Evolutionary conservation across 1,140 invertebrate species (phyloP).

Genomic region (Mylabris phalerata): DNA sequence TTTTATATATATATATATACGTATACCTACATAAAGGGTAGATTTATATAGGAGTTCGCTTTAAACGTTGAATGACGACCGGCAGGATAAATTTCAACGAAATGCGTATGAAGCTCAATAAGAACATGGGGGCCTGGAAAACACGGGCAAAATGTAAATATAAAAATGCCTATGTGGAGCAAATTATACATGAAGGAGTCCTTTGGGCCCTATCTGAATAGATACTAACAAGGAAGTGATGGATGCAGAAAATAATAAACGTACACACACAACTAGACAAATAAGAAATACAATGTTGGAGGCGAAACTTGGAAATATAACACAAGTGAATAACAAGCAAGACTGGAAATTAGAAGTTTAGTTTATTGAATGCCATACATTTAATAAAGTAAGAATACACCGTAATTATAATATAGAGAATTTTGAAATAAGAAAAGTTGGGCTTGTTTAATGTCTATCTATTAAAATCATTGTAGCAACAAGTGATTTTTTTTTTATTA

Average conservation of each 20-base stretch:
- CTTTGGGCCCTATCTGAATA: constrained; percentile 23
- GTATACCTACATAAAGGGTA: background rate
- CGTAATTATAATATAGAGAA: constrained; percentile 19
- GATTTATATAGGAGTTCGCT: background rate
- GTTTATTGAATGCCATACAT: constrained; percentile 24
- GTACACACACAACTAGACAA: background rate
- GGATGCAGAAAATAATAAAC: constrained; percentile 30
- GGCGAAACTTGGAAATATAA: background rate
- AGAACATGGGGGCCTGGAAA: constrained; percentile 10
- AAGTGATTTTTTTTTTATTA: no score
- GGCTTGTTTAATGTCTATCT: no score
- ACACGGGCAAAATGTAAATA: constrained; percentile 29
- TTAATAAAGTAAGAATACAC: constrained; percentile 16
- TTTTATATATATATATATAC: constrained; percentile 1
- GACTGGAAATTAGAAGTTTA: constrained; percentile 23
- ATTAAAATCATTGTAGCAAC: no score
- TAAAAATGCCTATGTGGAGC: constrained; percentile 21
- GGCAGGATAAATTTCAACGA: constrained; percentile 15
- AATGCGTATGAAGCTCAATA: constrained; percentile 9
- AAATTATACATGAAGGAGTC: constrained; percentile 22
- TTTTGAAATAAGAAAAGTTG: background rate
- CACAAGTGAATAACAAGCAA: constrained; percentile 28
- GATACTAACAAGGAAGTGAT: constrained; percentile 32
- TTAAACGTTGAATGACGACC: constrained; percentile 6
- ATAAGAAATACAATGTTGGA: constrained; percentile 11